phyloP scores from a whole-genome alignment of 1,140 invertebrate species.

The Rhopalosiphum maidis region DNA sequence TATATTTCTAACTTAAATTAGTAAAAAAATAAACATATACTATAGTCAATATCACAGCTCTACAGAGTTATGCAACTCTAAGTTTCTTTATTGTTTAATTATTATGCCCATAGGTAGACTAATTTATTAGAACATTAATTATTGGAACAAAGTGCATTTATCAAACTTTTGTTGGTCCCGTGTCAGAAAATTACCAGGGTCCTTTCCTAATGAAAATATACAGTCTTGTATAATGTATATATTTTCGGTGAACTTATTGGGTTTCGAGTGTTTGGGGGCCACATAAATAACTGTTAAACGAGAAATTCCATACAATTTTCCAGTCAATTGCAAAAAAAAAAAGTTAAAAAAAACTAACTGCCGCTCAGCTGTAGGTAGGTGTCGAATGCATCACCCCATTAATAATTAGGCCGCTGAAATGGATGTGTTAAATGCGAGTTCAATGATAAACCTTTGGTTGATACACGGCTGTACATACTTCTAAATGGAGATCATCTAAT shows the following conservation, averaged over 20 bases:
- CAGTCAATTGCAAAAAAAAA: not conserved
- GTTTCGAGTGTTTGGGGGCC: not conserved
- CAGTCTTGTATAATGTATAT: conserved; percentile 13
- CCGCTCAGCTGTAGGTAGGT: not conserved
- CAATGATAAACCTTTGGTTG: not conserved
- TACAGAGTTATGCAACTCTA: not conserved
- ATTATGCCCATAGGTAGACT: not conserved
- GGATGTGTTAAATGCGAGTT: not conserved
- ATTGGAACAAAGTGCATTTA: conserved; percentile 25
- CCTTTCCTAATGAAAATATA: conserved; percentile 17
- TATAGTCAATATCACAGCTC: not conserved
- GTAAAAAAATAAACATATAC: not conserved
- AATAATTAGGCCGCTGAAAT: not conserved
- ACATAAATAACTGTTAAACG: conserved; percentile 31
- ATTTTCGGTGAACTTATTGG: conserved; percentile 22
- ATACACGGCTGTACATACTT: no score
- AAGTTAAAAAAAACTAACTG: not conserved
- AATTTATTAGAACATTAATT: conserved; percentile 33
- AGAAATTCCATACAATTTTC: not conserved
- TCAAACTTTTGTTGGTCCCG: conserved; percentile 42
- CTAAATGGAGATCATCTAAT: no score
- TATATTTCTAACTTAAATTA: not conserved
- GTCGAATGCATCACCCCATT: not conserved
- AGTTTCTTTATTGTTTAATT: not conserved
- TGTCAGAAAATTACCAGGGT: conserved; percentile 9